Conservation (phyloP, 2,113 vertebrate genomes). For the Laticauda laticaudata region DNA sequence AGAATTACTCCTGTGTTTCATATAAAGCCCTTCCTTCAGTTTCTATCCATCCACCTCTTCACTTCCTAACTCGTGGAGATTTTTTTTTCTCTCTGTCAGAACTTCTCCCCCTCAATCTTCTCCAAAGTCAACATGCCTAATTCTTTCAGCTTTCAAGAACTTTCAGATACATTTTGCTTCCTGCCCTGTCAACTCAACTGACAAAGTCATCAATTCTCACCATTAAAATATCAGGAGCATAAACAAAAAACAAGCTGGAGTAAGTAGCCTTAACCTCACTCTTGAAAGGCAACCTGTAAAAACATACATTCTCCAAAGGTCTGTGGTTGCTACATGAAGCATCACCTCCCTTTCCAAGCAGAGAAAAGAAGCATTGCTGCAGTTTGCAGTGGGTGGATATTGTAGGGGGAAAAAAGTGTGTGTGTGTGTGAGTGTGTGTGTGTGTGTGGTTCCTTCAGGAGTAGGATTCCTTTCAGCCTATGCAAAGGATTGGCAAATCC, state of each 20-base stretch:
- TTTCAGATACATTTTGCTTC: background rate
- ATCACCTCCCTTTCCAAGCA: background rate
- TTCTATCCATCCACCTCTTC: background rate
- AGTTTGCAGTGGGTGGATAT: background rate
- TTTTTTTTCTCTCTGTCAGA: background rate
- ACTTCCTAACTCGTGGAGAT: background rate
- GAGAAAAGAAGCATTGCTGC: background rate
- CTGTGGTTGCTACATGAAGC: background rate
- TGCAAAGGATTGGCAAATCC: background rate
- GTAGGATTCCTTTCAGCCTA: background rate
- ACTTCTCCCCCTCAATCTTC: background rate
- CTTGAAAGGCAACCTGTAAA: background rate
- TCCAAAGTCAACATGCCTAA: conserved; percentile 16
- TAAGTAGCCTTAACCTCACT: background rate
- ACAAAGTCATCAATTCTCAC: background rate
- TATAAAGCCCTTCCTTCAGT: background rate
- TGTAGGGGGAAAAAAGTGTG: background rate
- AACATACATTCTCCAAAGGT: background rate
- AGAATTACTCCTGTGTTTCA: background rate
- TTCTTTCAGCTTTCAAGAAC: conserved; percentile 11
- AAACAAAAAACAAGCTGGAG: background rate
- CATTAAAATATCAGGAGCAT: background rate
- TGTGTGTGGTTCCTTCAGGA: background rate
- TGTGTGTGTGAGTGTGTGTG: too few species aligned
- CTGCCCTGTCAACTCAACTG: background rate